phyloP scores from a whole-genome alignment of 1,140 invertebrate species.

The Coptotermes formosanus region DNA sequence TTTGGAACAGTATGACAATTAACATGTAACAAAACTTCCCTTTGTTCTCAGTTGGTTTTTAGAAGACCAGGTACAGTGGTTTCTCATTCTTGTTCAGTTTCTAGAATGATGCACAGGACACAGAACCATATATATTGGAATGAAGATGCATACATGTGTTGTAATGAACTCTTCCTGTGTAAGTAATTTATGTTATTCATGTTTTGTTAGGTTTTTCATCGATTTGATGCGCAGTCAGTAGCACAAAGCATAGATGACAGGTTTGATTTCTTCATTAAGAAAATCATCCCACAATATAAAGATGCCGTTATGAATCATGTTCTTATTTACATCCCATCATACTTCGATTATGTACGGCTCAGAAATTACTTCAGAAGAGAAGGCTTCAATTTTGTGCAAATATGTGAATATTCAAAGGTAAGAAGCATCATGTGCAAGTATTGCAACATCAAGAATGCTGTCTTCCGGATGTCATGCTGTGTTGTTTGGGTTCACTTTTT shows the following conservation, averaged over 20 bases:
- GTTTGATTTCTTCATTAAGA: slow-evolving; percentile 85
- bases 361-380: slow-evolving; percentile 91
- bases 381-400: slow-evolving; percentile 80
- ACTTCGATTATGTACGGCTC: slow-evolving; percentile 92
- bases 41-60: too few relatives aligned
- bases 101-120: too few relatives aligned
- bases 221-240: slow-evolving; percentile 57
- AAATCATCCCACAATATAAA: slow-evolving; percentile 81
- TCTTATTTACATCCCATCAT: slow-evolving; percentile 89
- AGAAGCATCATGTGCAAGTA: slow-evolving; percentile 33
- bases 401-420: slow-evolving; percentile 83
- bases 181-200: background rate
- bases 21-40: too few relatives aligned
- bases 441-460: too few relatives aligned
- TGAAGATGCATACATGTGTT: too few relatives aligned
- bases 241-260: slow-evolving; percentile 68
- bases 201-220: slow-evolving; percentile 59
- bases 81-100: too few relatives aligned
- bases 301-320: slow-evolving; percentile 80
- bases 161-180: too few relatives aligned
- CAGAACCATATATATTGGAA: too few relatives aligned
- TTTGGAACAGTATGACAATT: too few relatives aligned
- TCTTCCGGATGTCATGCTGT: too few relatives aligned
- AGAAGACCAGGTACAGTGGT: too few relatives aligned
- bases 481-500: too few relatives aligned